These are phyloP conservation scores for Balaeniceps rex DNA, from an alignment of 2,113 vertebrate species.

Conservation along the genomic window DNA sequence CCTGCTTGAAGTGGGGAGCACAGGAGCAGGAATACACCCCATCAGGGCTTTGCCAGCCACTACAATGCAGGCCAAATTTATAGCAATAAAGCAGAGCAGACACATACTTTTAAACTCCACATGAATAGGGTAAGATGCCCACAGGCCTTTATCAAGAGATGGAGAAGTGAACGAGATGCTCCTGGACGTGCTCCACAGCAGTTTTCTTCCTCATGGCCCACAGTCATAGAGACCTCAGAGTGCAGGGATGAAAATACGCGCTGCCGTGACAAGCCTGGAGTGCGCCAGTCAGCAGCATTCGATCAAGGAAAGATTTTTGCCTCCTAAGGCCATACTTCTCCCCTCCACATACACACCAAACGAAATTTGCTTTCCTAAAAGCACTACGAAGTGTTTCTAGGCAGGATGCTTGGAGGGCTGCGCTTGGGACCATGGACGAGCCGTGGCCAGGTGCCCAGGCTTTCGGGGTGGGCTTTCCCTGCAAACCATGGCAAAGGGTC, in stretches of 20 bases:
- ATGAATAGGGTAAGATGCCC: background rate
- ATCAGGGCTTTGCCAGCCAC: background rate
- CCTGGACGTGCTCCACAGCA: background rate
- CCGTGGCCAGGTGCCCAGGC: accelerated
- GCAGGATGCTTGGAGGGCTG: background rate
- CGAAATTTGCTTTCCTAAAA: background rate
- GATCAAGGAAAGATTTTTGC: background rate
- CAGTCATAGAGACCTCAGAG: accelerated
- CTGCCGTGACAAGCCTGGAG: accelerated
- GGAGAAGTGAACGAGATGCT: background rate
- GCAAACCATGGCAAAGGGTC: background rate
- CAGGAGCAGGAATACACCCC: background rate
- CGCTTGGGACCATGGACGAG: background rate
- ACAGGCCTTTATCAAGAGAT: background rate
- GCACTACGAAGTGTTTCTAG: background rate
- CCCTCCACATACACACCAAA: background rate
- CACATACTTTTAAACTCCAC: background rate
- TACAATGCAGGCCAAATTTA: background rate
- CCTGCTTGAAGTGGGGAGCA: background rate
- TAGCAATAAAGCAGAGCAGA: background rate
- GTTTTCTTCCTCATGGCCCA: background rate
- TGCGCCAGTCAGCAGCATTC: background rate
- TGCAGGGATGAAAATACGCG: background rate
- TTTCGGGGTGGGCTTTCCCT: background rate
- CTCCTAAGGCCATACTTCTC: background rate